phyloP scores from a whole-genome alignment of 2,888 invertebrate species.

The Caenorhabditis doughertyi region DNA sequence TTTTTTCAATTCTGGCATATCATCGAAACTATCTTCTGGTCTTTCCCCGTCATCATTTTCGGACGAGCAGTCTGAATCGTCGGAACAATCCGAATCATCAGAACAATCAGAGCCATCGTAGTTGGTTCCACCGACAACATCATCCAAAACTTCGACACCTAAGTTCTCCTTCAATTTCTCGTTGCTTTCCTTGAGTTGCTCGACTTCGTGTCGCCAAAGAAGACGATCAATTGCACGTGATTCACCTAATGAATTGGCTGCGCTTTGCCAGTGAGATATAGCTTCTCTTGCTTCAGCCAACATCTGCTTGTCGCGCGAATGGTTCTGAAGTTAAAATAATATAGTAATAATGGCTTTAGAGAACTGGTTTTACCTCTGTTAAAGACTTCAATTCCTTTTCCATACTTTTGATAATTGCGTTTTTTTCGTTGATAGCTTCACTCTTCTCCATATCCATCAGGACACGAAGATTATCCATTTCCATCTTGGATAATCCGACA shows the following conservation, averaged over 20 bases:
- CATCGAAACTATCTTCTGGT: no score
- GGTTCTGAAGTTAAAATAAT: no score
- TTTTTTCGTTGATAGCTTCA: neutral
- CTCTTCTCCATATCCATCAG: conserved; percentile 12
- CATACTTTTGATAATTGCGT: neutral
- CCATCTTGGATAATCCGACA: neutral
- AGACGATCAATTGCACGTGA: neutral
- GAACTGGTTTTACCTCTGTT: conserved; percentile 5
- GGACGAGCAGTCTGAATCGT: conserved; percentile 2
- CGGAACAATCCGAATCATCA: conserved; percentile 5
- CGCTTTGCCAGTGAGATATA: neutral
- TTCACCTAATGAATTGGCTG: neutral
- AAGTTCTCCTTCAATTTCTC: conserved; percentile 20
- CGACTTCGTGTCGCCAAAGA: neutral
- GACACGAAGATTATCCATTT: neutral
- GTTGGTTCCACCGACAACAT: neutral
- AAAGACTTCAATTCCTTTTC: neutral
- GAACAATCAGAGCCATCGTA: conserved; percentile 20
- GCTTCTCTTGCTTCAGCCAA: neutral
- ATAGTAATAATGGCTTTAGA: neutral
- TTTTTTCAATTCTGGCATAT: neutral
- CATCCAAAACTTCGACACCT: conserved; percentile 32
- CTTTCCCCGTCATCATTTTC: conserved; percentile 19
- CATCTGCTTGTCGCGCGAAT: no score
- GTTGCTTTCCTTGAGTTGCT: conserved; percentile 6